Evolutionary conservation across 2,888 invertebrate genomes (phyloP).

Genomic region (Bhutanitis thaidina): DNA sequence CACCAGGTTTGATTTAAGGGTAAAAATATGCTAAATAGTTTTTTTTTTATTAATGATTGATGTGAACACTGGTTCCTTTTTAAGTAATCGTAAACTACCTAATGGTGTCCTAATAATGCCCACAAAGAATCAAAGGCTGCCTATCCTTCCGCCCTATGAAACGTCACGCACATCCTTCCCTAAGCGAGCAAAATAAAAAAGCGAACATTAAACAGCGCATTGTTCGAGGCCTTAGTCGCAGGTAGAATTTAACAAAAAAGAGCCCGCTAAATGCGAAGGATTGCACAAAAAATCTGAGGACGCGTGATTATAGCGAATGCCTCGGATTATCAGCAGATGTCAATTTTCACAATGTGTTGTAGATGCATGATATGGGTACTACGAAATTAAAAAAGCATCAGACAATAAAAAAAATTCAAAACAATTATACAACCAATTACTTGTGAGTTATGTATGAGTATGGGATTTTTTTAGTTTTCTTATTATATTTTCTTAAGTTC

Average conservation of each 20-base stretch:
- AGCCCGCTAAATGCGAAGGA: slow-evolving; percentile 42
- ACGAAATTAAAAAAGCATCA: slow-evolving; percentile 20
- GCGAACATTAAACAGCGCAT: slow-evolving; percentile 46
- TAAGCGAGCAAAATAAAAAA: slow-evolving; percentile 51
- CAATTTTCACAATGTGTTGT: slow-evolving; percentile 51
- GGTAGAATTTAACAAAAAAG: slow-evolving; percentile 61
- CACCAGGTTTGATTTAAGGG: no score
- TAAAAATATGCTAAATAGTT: neutral
- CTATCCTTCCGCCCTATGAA: slow-evolving; percentile 74
- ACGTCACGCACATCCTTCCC: slow-evolving; percentile 71
- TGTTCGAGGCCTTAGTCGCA: slow-evolving; percentile 59
- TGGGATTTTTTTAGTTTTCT: no score
- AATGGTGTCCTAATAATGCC: slow-evolving; percentile 56
- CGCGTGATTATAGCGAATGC: slow-evolving; percentile 64
- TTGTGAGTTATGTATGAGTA: no score
- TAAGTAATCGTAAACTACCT: slow-evolving; percentile 47
- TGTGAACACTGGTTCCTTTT: neutral
- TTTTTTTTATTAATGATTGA: neutral
- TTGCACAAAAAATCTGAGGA: slow-evolving; percentile 55
- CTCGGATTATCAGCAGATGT: slow-evolving; percentile 68
- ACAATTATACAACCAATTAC: no score
- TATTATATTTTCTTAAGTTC: no score
- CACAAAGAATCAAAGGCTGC: slow-evolving; percentile 54
- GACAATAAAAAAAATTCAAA: neutral
- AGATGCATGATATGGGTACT: slow-evolving; percentile 54